phyloP scores from a whole-genome alignment of 37 sponge, comb jelly and placozoan genomes.

The Dysidea cf. avara region DNA sequence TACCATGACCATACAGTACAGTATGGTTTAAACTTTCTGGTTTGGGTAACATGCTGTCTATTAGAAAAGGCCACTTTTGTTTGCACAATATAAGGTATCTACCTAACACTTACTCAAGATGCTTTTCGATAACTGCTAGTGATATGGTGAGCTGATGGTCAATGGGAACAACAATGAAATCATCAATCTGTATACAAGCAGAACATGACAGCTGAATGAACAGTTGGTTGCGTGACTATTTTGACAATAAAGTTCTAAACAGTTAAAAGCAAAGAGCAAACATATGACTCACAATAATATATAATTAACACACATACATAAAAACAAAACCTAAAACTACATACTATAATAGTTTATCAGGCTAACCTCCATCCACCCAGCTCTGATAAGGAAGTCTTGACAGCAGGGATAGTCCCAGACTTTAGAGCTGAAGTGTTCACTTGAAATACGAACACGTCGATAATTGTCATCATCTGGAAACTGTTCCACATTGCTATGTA shows the following conservation, averaged over 20 bases:
- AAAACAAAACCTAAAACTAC: neutral
- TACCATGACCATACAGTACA: too few species aligned
- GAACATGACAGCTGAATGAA: neutral
- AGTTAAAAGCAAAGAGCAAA: neutral
- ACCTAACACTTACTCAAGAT: slow-evolving; percentile 56
- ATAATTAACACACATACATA: neutral
- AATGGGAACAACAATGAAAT: slow-evolving; percentile 67
- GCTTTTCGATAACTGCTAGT: slow-evolving; percentile 40
- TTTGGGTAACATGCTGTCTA: too few species aligned
- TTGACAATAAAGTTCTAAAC: too few species aligned
- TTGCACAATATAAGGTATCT: too few species aligned
- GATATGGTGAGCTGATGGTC: slow-evolving; percentile 39
- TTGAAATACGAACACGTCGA: slow-evolving; percentile 52
- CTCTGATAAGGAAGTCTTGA: slow-evolving; percentile 40
- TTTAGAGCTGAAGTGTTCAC: slow-evolving; percentile 37
- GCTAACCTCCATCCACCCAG: slow-evolving; percentile 81
- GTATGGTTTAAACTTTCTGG: too few species aligned
- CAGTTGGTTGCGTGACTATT: too few species aligned
- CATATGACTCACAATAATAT: neutral
- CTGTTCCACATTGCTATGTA: slow-evolving; percentile 50
- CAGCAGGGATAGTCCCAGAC: slow-evolving; percentile 56
- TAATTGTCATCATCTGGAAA: slow-evolving; percentile 64
- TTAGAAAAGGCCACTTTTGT: too few species aligned
- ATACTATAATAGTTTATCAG: neutral
- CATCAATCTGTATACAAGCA: slow-evolving; percentile 44